A percentile compares a stretch with the other conserved stretches of the same genome.
Conservation (phyloP, 37 sponge, comb jelly and placozoan species). For the Crambe crambe region DNA sequence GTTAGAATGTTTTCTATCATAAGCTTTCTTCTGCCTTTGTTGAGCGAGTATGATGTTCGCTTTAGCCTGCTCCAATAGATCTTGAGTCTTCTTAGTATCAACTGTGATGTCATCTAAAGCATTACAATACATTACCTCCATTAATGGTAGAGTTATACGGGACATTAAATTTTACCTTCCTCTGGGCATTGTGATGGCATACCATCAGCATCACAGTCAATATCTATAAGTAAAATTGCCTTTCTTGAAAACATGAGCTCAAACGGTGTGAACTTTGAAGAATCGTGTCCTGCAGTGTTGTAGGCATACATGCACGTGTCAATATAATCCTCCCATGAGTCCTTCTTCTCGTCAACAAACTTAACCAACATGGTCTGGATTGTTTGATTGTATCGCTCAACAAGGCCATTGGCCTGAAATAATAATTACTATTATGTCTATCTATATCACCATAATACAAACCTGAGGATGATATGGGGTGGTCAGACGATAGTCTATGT, state of each 20-base stretch:
- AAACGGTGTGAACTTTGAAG: slow-evolving; percentile 65
- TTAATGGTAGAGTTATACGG: too few species aligned
- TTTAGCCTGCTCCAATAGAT: too few species aligned
- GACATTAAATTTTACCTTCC: too few species aligned
- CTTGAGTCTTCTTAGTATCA: too few species aligned
- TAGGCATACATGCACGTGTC: slow-evolving; percentile 72
- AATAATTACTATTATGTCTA: background rate
- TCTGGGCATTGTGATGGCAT: too few species aligned
- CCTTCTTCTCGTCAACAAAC: slow-evolving; percentile 41
- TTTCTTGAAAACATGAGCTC: slow-evolving; percentile 65
- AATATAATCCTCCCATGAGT: slow-evolving; percentile 45
- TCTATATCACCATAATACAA: background rate
- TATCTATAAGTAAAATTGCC: slow-evolving; percentile 63
- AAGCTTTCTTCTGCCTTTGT: too few species aligned
- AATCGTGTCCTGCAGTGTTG: slow-evolving; percentile 75
- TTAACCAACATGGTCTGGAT: slow-evolving; percentile 65
- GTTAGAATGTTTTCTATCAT: too few species aligned
- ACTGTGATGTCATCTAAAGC: too few species aligned
- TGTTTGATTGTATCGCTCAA: slow-evolving; percentile 64
- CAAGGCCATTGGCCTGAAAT: slow-evolving; percentile 67
- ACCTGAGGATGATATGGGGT: slow-evolving; percentile 48
- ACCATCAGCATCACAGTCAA: too few species aligned
- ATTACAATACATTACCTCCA: too few species aligned
- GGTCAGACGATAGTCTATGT: slow-evolving; percentile 14
- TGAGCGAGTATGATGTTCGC: too few species aligned